Percentiles rank a stretch among this genome's conserved stretches.
phyloP scores from a whole-genome alignment of 2,113 vertebrate genomes.

The Callithrix jacchus region DNA sequence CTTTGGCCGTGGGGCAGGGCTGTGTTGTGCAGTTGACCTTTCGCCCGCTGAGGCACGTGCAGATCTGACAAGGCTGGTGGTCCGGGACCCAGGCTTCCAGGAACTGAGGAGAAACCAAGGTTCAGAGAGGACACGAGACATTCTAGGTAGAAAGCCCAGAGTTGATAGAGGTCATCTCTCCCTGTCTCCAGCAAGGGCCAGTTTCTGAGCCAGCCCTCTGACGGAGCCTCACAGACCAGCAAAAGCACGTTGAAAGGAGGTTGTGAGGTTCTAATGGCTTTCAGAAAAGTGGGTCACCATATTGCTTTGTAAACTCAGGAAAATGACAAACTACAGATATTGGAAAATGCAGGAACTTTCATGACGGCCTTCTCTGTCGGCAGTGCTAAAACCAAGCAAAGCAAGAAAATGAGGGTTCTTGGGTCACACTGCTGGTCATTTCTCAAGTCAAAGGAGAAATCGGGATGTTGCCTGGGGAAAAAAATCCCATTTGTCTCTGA shows the following conservation, averaged over 20 bases:
- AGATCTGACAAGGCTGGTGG: constrained; percentile 92
- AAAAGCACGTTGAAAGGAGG: rapidly evolving
- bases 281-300: rapidly evolving
- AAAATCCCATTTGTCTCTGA: not conserved
- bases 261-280: too few species aligned
- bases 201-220: not conserved
- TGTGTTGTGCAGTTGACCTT: constrained; percentile 89
- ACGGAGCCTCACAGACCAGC: not conserved
- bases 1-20: constrained; percentile 88
- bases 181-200: not conserved
- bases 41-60: constrained; percentile 90
- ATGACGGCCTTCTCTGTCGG: not conserved
- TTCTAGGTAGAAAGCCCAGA: not conserved
- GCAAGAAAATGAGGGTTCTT: not conserved
- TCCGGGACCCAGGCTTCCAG: constrained; percentile 93
- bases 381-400: not conserved
- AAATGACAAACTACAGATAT: too few species aligned
- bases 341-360: not conserved
- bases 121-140: not conserved
- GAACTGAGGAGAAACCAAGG: constrained; percentile 81
- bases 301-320: not conserved
- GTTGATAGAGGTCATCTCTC: rapidly evolving
- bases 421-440: rapidly evolving
- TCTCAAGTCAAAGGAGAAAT: not conserved
- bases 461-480: not conserved